Evolutionary conservation across 2,888 invertebrate genomes (phyloP).

Genomic region (Cyrtodaria siliqua): DNA sequence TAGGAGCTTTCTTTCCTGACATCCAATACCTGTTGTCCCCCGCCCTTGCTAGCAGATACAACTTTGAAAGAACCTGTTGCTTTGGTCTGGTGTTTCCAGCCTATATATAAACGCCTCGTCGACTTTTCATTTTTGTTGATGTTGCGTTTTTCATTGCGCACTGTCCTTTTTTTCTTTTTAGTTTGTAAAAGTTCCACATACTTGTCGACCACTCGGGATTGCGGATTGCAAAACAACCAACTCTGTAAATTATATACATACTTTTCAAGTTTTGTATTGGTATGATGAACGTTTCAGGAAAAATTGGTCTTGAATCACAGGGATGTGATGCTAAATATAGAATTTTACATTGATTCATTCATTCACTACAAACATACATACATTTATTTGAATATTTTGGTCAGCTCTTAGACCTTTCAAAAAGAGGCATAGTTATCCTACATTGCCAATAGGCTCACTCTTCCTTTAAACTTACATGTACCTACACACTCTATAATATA

Average conservation of each 20-base stretch:
- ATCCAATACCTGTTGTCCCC: conserved; percentile 27
- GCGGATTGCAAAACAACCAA: conserved; percentile 6
- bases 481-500: no score
- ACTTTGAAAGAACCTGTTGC: conserved; percentile 19
- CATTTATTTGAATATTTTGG: conserved; percentile 8
- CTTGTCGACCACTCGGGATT: conserved; percentile 5
- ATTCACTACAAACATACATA: conserved; percentile 19
- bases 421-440: conserved; percentile 15
- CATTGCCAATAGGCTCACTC: conserved; percentile 11
- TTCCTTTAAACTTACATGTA: conserved; percentile 21
- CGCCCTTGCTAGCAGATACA: conserved; percentile 30
- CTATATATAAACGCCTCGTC: conserved; percentile 10
- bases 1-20: conserved; percentile 27
- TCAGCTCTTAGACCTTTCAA: conserved; percentile 12
- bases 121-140: no score
- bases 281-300: conserved; percentile 25
- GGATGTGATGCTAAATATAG: conserved; percentile 23
- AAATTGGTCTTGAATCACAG: conserved; percentile 20
- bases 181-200: conserved; percentile 5
- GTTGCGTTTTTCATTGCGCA: conserved; percentile 22
- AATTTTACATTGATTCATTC: conserved; percentile 23
- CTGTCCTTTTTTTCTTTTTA: conserved; percentile 11
- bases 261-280: conserved; percentile 19
- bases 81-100: conserved; percentile 18
- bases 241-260: conserved; percentile 7